phyloP scores from a whole-genome alignment of 1,140 invertebrate genomes.

The Pogonus chalceus region DNA sequence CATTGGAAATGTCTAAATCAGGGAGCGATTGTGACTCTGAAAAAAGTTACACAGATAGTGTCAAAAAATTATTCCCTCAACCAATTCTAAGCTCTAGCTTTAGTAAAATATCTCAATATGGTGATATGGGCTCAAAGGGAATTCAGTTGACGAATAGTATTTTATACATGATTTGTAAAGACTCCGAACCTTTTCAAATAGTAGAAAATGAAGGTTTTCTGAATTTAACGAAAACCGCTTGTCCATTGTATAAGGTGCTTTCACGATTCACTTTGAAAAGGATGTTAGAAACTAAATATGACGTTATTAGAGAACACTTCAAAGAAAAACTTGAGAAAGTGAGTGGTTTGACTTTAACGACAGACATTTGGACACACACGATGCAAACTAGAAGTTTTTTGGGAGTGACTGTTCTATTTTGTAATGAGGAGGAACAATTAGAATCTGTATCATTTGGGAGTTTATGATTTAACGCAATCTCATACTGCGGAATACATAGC shows the following conservation, averaged over 20 bases:
- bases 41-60: too few relatives aligned
- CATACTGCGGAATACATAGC: conserved; percentile 22
- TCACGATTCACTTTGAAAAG: conserved; percentile 22
- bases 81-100: too few relatives aligned
- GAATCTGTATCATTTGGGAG: conserved; percentile 17
- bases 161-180: conserved; percentile 33
- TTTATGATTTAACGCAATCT: conserved; percentile 16
- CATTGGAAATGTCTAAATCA: too few relatives aligned
- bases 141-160: conserved; percentile 23
- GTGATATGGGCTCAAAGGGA: too few relatives aligned
- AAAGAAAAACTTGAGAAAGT: conserved; percentile 18
- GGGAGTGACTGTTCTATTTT: conserved; percentile 21
- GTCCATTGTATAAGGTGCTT: conserved; percentile 32
- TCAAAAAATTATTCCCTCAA: too few relatives aligned
- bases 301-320: conserved; percentile 19
- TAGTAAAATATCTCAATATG: too few relatives aligned
- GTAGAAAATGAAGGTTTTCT: conserved; percentile 34
- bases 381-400: conserved; percentile 23
- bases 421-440: conserved; percentile 12
- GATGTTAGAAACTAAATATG: conserved; percentile 30
- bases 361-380: conserved; percentile 27
- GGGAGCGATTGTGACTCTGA: too few relatives aligned
- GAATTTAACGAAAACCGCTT: conserved; percentile 28
- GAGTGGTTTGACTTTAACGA: conserved; percentile 22
- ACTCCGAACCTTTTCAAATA: conserved; percentile 29